Evolutionary conservation across 1,140 invertebrate species (phyloP).

Genomic region (Oryctes rhinoceros): DNA sequence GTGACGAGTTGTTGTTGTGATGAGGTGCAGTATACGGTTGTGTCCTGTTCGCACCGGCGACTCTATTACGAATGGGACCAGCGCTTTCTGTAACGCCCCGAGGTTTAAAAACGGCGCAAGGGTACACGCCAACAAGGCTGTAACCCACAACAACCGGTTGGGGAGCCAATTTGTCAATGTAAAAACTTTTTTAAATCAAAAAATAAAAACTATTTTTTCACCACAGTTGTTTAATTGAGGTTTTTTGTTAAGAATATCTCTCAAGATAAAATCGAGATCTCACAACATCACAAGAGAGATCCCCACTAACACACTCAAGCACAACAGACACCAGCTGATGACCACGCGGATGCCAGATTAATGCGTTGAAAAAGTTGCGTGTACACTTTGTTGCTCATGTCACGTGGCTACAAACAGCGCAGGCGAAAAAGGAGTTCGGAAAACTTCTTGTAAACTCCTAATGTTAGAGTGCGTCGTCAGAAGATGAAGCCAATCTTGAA

Average conservation of each 20-base stretch:
- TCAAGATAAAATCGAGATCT: conserved; percentile 6
- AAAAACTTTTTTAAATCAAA: conserved; percentile 46
- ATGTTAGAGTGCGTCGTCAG: no score
- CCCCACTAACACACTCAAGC: conserved; percentile 44
- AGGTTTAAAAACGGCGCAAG: conserved; percentile 64
- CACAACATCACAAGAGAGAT: conserved; percentile 41
- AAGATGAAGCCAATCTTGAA: neutral
- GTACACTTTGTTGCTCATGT: conserved; percentile 56
- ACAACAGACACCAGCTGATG: conserved; percentile 42
- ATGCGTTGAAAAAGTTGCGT: conserved; percentile 55
- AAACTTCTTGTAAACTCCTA: conserved; percentile 28
- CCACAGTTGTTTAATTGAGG: conserved; percentile 42
- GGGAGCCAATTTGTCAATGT: conserved; percentile 57
- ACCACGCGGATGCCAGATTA: conserved; percentile 32
- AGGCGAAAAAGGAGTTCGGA: conserved; percentile 41
- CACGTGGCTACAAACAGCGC: conserved; percentile 50
- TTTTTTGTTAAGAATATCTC: neutral
- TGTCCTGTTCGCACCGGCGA: conserved; percentile 45
- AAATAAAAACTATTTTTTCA: conserved; percentile 1
- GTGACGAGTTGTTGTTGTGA: conserved; percentile 20
- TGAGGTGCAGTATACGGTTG: conserved; percentile 45
- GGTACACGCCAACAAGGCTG: conserved; percentile 66
- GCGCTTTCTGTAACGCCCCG: conserved; percentile 48
- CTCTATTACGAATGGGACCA: conserved; percentile 52
- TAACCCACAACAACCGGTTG: conserved; percentile 63